Base-by-base conservation (phyloP, 1,140 invertebrate genomes). In the Micrasema longulum region DNA sequence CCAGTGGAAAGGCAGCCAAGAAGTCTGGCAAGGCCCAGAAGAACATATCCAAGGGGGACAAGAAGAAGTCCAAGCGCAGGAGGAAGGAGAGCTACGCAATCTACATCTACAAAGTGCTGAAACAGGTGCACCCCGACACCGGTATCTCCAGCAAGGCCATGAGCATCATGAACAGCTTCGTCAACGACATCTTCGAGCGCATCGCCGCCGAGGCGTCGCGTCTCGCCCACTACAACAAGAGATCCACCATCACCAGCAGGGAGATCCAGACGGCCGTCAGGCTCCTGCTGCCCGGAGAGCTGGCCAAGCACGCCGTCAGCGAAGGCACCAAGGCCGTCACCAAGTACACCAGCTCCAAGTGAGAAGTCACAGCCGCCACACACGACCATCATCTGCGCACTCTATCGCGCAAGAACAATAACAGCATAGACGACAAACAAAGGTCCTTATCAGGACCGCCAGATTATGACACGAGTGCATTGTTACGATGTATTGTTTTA, bases 221-320 rank as follows among this genome's bases (percentile, higher is more conserved):
- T 76, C 78, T 93, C 69, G 87, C 89, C 7, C 89, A 92, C 72
- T 91, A 91, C 83, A 92, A 91, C 82, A 92, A 92, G 79, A 80
- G 87, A 1, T 88, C 87, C 3, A 89, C 87, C 7, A 88, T 88
- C 67, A 88, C 85, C 5, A 83, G 81, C 67, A 81, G 85, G 69
- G 85, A 88, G 77, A 84, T 88, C 41, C 85, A 88, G 78, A 88
- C 86, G 0, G 84, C 84, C 65, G 83, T 88, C 60, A 77, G 88
- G 71, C 83, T 89, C 0, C 71, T 89, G 20, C 75, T 89, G 64
- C 87, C 88, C 18, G 87, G 87, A 55, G 88, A 89, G 77, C 79
- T 89, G 55, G 87, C 87, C 14, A 43, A 43, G 41, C 41, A 43
- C 41, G 41, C 41, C 3, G 41, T 43, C 11, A n/a, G 11, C 11